Percentiles rank a stretch among this genome's conserved stretches.
These are phyloP conservation scores for Miniopterus natalensis DNA, from an alignment of 2,113 vertebrate genomes.

Conservation along the genomic window DNA sequence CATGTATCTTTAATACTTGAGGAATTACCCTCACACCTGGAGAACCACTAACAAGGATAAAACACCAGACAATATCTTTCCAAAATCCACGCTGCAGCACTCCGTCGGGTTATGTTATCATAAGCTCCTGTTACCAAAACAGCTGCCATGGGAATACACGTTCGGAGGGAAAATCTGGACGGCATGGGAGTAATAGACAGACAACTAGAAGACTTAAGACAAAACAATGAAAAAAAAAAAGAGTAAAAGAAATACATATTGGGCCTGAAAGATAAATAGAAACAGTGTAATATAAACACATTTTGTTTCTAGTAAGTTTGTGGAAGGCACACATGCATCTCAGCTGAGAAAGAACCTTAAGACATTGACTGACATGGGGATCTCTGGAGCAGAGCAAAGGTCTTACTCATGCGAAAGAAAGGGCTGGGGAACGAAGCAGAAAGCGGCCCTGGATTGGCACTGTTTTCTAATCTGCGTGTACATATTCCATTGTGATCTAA, in stretches of 20 bases:
- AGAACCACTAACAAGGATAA: conserved; percentile 23
- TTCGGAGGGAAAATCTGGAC: background rate
- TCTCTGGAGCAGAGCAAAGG: background rate
- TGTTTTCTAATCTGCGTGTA: conserved; percentile 71
- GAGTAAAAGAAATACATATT: background rate
- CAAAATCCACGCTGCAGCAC: background rate
- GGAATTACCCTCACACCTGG: conserved; percentile 18
- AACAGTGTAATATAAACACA: background rate
- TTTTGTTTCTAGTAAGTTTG: background rate
- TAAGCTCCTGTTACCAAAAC: background rate
- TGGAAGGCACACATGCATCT: background rate
- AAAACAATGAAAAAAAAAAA: background rate
- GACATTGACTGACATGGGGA: background rate
- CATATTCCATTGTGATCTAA: conserved; percentile 1
- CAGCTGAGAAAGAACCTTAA: background rate
- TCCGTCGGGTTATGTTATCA: background rate
- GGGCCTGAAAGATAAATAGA: background rate
- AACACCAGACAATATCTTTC: conserved; percentile 46
- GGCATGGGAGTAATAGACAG: background rate
- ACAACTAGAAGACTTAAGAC: background rate
- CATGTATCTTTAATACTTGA: background rate
- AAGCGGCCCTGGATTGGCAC: background rate
- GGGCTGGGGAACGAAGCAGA: background rate
- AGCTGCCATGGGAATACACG: background rate
- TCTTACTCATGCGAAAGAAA: conserved; percentile 3